A percentile compares a stretch with the other conserved stretches of the same genome.
Evolutionary conservation across 1,140 invertebrate genomes (phyloP).

Genomic region (Aphidius gifuensis): DNA sequence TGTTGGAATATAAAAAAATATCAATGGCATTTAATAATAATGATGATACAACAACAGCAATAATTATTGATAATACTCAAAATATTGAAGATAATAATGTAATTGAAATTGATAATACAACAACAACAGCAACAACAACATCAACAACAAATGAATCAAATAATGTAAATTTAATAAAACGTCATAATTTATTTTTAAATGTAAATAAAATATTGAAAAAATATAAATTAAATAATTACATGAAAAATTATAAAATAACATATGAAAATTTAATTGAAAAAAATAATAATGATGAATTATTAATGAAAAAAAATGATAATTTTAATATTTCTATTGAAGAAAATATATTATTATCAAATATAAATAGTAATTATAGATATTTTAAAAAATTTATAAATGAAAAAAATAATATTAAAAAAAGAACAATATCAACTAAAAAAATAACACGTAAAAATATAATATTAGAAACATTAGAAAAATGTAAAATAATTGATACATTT

Average conservation of each 20-base stretch:
- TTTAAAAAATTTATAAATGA: constrained; percentile 19
- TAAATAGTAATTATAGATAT: too few species aligned
- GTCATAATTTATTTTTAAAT: constrained; percentile 17
- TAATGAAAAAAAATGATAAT: neutral
- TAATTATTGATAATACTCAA: neutral
- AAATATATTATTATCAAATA: too few species aligned
- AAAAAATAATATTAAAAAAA: constrained; percentile 33
- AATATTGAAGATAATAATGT: neutral
- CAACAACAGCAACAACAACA: too few species aligned
- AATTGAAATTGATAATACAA: too few species aligned
- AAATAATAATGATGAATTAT: neutral
- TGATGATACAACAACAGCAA: neutral
- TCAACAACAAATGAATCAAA: neutral
- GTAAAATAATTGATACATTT: constrained; percentile 58
- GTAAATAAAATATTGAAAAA: constrained; percentile 36
- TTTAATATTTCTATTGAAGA: too few species aligned
- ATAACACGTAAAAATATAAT: constrained; percentile 63
- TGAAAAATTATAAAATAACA: constrained; percentile 28
- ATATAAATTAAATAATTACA: constrained; percentile 32
- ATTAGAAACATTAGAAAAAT: constrained; percentile 58
- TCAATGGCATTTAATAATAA: constrained; percentile 2
- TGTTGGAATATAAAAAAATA: constrained; percentile 40
- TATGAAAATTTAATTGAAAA: constrained; percentile 13
- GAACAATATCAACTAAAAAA: constrained; percentile 50
- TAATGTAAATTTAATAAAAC: neutral